Evolutionary conservation across 2,888 invertebrate species (phyloP), one percentile per base, ranked within the genome.

Genomic region (Zaprionus lineosus): DNA sequence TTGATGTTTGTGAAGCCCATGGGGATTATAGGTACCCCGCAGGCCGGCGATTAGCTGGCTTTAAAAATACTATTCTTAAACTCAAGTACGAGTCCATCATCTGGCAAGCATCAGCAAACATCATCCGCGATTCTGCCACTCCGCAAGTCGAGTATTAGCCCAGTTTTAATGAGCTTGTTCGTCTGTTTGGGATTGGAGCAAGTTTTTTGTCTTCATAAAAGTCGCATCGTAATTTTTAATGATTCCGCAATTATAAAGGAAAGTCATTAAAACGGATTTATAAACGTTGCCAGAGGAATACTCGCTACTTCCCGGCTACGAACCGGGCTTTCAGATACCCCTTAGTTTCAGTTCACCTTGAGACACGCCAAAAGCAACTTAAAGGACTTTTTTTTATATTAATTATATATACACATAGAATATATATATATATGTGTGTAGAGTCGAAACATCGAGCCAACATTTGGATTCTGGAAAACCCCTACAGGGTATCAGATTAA

Each of bases 171-270:
- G 48, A 40, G 48, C 48, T 48, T 26, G 40, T 8, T 14, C 12
- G 39, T 24, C 4, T 16, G 11, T 34, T 48, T 48, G 29, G 21
- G 48, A 50, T 50, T 50, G 29, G 41, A 19, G 50, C 3, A 6
- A 6, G 50, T 15, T 56, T 41, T 40, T 50, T 36, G 50, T 41
- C 28, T 41, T n/a, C 41, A 56, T 56, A 56, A 50, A 56, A 50
- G 41, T 39, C 28, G 36, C 41, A 57, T 26, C 16, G 50, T 37
- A 11, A n/a, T 36, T 55, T 62, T 43, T 40, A 39, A 61, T 55
- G 53, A 61, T 33, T 19, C 50, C 34, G 19, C 50, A 56, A 50
- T 56, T 41, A 56, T 56, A 56, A 33, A 44, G 21, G 11, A 41
- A 28, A 16, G 43, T 29, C 48, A 41, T 56, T 29, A 50, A 56